phyloP scores from a whole-genome alignment of 2,797 vertebrate species.

The Botia almorhae region DNA sequence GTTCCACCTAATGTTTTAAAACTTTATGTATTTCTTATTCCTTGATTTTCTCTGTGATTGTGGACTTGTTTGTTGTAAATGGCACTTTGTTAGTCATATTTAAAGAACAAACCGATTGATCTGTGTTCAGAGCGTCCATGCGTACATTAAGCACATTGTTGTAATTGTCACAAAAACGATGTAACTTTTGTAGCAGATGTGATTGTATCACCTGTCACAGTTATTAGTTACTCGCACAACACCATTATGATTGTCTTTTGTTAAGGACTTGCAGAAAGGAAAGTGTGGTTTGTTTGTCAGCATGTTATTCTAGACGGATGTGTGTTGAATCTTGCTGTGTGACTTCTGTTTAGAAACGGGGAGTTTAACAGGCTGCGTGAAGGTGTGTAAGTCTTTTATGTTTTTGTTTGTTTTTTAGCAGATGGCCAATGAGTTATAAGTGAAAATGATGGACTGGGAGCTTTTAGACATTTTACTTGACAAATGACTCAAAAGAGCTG shows the following conservation, averaged over 20 bases:
- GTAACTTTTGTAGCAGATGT: not conserved
- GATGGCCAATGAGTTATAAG: not conserved
- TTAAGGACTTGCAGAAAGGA: too few species aligned
- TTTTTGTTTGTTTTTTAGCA: not conserved
- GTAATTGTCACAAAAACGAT: not conserved
- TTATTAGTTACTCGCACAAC: not conserved
- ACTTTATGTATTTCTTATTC: not conserved
- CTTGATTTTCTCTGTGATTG: too few species aligned
- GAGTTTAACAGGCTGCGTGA: not conserved
- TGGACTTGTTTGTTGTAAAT: not conserved
- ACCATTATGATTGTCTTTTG: not conserved
- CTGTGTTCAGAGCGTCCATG: not conserved
- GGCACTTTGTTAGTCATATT: slow-evolving; percentile 4
- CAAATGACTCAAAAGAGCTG: too few species aligned
- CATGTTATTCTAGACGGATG: not conserved
- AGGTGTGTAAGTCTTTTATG: not conserved
- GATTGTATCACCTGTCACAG: too few species aligned
- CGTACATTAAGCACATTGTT: not conserved
- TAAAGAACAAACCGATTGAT: not conserved
- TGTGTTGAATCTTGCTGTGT: slow-evolving; percentile 9
- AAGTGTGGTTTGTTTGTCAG: not conserved
- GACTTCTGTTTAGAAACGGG: not conserved
- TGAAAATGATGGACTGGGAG: not conserved
- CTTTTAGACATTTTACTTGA: not conserved
- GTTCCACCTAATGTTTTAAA: too few species aligned